phyloP scores from a whole-genome alignment of 2,888 invertebrate genomes.

The Nephrotoma flavescens region DNA sequence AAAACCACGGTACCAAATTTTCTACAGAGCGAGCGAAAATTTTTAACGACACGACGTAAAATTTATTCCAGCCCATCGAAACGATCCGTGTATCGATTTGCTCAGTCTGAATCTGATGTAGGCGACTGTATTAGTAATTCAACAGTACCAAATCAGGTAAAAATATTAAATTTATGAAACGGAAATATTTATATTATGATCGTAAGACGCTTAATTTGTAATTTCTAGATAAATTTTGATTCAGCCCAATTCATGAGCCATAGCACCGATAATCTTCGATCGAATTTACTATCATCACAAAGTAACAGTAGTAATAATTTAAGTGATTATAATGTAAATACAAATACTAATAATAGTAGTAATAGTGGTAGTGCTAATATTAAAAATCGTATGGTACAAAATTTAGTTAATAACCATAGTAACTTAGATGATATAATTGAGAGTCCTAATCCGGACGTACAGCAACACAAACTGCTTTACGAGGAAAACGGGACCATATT shows the following conservation, averaged over 20 bases:
- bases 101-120: constrained; percentile 28
- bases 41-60: not conserved
- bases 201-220: not conserved
- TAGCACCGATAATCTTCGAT: constrained; percentile 12
- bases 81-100: constrained; percentile 21
- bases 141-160: not conserved
- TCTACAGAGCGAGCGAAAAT: constrained; percentile 3
- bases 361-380: not conserved
- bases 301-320: not conserved
- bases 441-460: constrained; percentile 8
- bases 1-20: not conserved
- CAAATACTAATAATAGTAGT: not conserved
- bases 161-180: not conserved
- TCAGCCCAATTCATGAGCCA: constrained; percentile 5
- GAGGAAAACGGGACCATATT: constrained; percentile 5
- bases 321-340: not conserved
- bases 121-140: constrained; percentile 16
- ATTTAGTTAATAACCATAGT: not conserved
- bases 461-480: not conserved
- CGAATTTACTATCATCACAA: not conserved
- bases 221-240: not conserved
- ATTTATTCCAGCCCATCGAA: constrained; percentile 10
- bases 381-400: not conserved
- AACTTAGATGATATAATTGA: constrained; percentile 12
- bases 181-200: not conserved